These are phyloP conservation scores for Syngnathus rostellatus DNA, from an alignment of 2,797 vertebrate species.

Conservation along the genomic window DNA sequence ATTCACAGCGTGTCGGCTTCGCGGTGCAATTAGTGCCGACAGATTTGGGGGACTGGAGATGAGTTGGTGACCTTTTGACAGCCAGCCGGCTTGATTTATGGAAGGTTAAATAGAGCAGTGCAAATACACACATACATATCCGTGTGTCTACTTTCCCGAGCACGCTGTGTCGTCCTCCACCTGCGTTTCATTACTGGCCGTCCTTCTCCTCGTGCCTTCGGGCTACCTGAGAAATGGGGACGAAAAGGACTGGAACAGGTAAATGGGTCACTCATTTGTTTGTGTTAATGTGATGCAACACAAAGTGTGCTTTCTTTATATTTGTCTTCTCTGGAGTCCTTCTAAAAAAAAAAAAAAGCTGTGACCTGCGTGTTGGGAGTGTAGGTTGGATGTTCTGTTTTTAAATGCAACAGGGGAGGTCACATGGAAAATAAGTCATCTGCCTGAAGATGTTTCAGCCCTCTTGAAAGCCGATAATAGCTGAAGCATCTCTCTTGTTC, in stretches of 20 bases:
- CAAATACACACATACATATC: neutral
- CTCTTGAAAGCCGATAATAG: neutral
- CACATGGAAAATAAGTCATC: neutral
- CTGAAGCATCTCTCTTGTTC: neutral
- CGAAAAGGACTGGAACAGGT: conserved; percentile 49
- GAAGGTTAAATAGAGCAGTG: neutral
- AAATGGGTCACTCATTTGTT: conserved; percentile 38
- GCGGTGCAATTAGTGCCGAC: neutral
- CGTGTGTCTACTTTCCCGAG: neutral
- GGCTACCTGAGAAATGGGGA: conserved; percentile 28
- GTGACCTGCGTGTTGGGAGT: neutral
- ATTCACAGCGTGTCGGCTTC: neutral
- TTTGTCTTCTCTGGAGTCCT: neutral
- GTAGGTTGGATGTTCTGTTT: neutral
- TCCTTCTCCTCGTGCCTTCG: conserved; percentile 7
- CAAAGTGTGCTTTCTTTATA: neutral
- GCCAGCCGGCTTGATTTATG: neutral
- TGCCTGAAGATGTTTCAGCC: neutral
- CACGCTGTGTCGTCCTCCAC: neutral
- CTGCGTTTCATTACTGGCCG: neutral
- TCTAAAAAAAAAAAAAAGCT: neutral
- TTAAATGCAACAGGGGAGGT: neutral
- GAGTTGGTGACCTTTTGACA: neutral
- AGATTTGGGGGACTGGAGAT: neutral
- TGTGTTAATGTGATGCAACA: neutral